Conservation (phyloP, 2,113 vertebrate species). For the Acanthisitta chloris region DNA sequence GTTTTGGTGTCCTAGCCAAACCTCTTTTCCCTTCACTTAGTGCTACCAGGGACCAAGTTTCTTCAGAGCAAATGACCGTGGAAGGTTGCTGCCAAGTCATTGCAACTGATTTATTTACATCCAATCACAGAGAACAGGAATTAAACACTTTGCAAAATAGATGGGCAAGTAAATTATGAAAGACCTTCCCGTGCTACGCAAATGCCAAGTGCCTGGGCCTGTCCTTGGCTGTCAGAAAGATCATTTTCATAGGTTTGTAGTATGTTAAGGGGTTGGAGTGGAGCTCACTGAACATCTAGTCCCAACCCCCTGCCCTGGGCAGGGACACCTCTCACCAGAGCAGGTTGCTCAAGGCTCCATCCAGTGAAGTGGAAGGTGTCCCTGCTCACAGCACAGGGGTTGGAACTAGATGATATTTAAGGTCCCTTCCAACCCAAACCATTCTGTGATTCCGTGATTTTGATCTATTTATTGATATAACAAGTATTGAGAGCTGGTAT, state of each 20-base stretch:
- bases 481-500: neutral
- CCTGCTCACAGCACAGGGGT: neutral
- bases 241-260: too few species aligned
- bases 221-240: neutral
- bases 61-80: neutral
- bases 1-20: conserved; percentile 35
- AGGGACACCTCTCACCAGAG: too few species aligned
- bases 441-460: neutral
- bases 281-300: too few species aligned
- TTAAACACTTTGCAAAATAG: neutral
- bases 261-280: too few species aligned
- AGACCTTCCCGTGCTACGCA: neutral
- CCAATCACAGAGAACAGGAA: neutral
- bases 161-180: neutral
- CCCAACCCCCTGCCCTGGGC: too few species aligned
- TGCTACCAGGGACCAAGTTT: neutral
- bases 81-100: conserved; percentile 1
- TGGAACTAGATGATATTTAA: neutral
- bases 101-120: conserved; percentile 31
- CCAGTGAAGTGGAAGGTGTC: too few species aligned
- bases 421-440: neutral
- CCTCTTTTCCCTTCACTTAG: neutral
- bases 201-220: neutral
- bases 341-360: too few species aligned
- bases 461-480: neutral